phyloP scores from a whole-genome alignment of 2,797 vertebrate species.

The Coccyzus lansbergi region DNA sequence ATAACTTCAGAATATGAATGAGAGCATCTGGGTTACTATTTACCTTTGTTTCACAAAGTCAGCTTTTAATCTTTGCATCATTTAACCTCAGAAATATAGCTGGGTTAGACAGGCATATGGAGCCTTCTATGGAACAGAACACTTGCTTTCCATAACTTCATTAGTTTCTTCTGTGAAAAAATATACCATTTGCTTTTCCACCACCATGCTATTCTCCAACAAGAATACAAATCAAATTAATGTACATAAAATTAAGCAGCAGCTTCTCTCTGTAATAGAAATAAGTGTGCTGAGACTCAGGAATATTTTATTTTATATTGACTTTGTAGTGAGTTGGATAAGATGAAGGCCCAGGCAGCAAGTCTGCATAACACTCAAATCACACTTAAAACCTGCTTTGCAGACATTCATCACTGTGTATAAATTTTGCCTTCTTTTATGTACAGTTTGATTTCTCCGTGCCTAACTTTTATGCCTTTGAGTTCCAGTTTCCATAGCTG shows the following conservation, averaged over 20 bases:
- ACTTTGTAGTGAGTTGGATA: background rate
- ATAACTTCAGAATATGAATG: conserved; percentile 60
- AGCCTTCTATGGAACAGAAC: background rate
- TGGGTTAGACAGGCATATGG: background rate
- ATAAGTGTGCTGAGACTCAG: background rate
- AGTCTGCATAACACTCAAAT: background rate
- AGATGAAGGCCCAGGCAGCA: background rate
- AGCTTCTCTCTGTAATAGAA: background rate
- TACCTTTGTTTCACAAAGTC: conserved; percentile 59
- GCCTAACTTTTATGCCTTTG: background rate
- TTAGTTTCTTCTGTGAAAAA: background rate
- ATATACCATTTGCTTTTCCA: background rate
- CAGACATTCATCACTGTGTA: background rate
- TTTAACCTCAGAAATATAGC: conserved; percentile 63
- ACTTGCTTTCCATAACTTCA: background rate
- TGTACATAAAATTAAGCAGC: background rate
- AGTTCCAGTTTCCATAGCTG: background rate
- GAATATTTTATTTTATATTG: background rate
- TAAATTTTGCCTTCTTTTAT: background rate
- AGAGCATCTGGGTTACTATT: conserved; percentile 55
- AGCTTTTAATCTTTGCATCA: conserved; percentile 57
- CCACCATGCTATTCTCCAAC: background rate
- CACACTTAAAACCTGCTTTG: background rate
- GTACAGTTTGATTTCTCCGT: background rate
- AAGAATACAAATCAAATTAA: background rate